phyloP scores from a whole-genome alignment of 2,113 vertebrate species.

The Anser brachyrhynchus region DNA sequence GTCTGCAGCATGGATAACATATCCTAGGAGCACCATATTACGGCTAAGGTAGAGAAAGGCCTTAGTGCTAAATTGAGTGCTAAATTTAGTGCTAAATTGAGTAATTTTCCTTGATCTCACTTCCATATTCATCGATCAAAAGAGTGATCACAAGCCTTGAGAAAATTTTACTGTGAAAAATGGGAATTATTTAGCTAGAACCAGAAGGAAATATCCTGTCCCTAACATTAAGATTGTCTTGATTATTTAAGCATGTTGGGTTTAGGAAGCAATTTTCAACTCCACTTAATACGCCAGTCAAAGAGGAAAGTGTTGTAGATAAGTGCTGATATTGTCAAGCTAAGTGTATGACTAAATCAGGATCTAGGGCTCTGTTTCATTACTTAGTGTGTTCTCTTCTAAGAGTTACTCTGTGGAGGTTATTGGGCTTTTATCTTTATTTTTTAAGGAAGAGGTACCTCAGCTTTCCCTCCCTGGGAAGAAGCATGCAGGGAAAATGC shows the following conservation, averaged over 20 bases:
- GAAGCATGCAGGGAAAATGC: neutral
- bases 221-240: neutral
- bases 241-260: neutral
- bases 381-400: neutral
- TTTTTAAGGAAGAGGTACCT: neutral
- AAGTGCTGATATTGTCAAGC: neutral
- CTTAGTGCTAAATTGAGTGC: neutral
- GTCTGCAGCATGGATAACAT: accelerated
- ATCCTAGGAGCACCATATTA: neutral
- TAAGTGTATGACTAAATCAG: neutral
- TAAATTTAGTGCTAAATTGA: no score
- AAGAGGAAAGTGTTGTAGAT: neutral
- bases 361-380: neutral
- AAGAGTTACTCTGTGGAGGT: neutral
- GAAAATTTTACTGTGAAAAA: neutral
- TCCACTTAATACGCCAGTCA: neutral
- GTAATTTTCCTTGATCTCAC: neutral
- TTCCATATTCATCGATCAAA: neutral
- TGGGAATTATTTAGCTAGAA: neutral
- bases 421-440: neutral
- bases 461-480: neutral
- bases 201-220: neutral
- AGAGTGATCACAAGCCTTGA: neutral
- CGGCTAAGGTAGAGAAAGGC: neutral
- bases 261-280: constrained; percentile 24